Conservation (phyloP, 2,113 vertebrate species). For the Equus przewalskii region DNA sequence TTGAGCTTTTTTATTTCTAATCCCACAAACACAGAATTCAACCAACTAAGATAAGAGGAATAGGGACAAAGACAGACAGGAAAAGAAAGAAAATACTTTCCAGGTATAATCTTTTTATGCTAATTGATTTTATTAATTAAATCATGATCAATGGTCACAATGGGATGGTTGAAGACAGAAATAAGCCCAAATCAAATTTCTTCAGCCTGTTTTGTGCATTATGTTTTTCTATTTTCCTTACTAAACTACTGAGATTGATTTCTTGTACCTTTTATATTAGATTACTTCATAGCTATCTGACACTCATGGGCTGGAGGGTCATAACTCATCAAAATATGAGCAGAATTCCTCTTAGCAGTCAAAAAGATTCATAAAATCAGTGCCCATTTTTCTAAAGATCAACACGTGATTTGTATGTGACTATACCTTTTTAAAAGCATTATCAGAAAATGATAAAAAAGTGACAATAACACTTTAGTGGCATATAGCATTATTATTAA, state of each 20-base stretch:
- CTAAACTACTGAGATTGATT: constrained; percentile 43
- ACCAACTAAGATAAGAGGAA: neutral
- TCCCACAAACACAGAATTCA: neutral
- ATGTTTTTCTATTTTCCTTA: neutral
- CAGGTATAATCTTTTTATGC: neutral
- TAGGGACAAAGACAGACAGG: neutral
- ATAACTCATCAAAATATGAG: neutral
- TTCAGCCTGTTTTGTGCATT: neutral
- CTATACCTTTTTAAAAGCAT: neutral
- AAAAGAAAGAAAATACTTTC: neutral
- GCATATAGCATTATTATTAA: neutral
- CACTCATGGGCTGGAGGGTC: neutral
- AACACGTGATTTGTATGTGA: neutral
- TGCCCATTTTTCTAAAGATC: neutral
- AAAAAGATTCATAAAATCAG: neutral
- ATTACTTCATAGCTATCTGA: neutral
- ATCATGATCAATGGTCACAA: neutral
- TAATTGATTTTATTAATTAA: constrained; percentile 31
- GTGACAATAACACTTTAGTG: neutral
- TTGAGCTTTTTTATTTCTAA: neutral
- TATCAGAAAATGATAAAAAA: neutral
- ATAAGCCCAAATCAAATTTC: neutral
- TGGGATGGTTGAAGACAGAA: neutral
- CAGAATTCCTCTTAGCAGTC: neutral
- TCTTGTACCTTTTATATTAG: neutral